These are phyloP conservation scores for Dendrocopos noguchii DNA, from an alignment of 2,113 vertebrate species.

Conservation along the genomic window DNA sequence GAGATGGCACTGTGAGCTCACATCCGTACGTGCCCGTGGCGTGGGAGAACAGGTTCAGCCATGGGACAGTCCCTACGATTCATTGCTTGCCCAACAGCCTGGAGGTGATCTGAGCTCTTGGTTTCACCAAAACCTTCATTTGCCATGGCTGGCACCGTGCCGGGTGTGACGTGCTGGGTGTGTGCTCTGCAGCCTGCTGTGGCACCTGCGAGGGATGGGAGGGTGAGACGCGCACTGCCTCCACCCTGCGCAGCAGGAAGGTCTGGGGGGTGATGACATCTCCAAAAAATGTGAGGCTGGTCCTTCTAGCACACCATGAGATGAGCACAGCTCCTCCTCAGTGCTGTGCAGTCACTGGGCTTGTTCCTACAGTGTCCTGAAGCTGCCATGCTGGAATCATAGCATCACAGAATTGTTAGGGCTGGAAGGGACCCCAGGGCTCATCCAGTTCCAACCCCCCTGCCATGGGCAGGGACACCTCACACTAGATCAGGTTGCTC, in stretches of 20 bases:
- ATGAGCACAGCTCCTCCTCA: background rate
- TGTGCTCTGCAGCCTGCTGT: background rate
- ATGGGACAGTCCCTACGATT: fast-evolving
- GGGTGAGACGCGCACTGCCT: fast-evolving
- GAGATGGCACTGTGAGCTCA: fast-evolving
- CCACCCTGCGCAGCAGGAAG: fast-evolving
- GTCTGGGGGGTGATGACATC: background rate
- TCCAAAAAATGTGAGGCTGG: background rate
- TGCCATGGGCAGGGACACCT: too few relatives aligned
- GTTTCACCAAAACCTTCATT: background rate
- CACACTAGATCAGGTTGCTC: too few relatives aligned
- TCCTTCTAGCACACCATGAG: fast-evolving
- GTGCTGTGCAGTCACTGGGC: background rate
- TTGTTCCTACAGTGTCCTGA: background rate
- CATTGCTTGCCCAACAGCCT: background rate
- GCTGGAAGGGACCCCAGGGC: too few relatives aligned
- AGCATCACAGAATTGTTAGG: too few relatives aligned
- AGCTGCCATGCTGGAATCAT: fast-evolving
- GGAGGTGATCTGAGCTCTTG: fast-evolving
- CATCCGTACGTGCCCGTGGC: fast-evolving
- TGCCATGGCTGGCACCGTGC: fast-evolving
- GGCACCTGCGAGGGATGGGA: background rate
- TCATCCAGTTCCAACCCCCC: too few relatives aligned
- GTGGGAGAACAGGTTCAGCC: background rate
- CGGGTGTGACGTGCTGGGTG: background rate